phyloP scores from a whole-genome alignment of 2,888 invertebrate species.

The Nomada fucata region DNA sequence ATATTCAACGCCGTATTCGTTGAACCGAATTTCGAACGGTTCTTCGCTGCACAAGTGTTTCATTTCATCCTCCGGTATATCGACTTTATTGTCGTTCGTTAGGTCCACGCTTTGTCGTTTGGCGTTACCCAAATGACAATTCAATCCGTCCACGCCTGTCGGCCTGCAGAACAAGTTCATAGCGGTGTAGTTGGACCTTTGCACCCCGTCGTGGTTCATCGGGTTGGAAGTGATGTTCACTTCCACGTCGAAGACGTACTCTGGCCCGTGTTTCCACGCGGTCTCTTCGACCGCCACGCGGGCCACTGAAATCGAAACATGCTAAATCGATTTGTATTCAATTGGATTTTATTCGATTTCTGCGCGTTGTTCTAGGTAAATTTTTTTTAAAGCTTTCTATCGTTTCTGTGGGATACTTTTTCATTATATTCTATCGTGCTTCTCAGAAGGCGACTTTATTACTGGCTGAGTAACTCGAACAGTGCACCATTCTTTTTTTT shows the following conservation, averaged over 20 bases:
- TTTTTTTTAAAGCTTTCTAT: too few relatives aligned
- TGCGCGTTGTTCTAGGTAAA: too few relatives aligned
- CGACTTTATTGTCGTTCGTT: slow-evolving; percentile 47
- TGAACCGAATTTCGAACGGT: slow-evolving; percentile 62
- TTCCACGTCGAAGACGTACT: slow-evolving; percentile 73
- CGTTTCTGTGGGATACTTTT: too few relatives aligned
- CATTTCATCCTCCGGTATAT: slow-evolving; percentile 13
- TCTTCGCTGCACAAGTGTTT: slow-evolving; percentile 10
- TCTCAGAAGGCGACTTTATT: too few relatives aligned
- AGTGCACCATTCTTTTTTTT: too few relatives aligned
- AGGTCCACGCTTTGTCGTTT: slow-evolving; percentile 59
- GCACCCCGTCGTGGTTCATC: slow-evolving; percentile 52
- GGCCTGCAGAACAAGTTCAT: slow-evolving; percentile 60
- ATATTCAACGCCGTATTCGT: slow-evolving; percentile 54
- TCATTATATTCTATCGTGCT: too few relatives aligned
- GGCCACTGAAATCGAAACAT: slow-evolving; percentile 41
- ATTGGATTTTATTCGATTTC: not conserved
- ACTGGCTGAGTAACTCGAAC: too few relatives aligned
- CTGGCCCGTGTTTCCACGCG: slow-evolving; percentile 74
- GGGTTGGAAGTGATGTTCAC: slow-evolving; percentile 71
- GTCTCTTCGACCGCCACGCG: slow-evolving; percentile 55
- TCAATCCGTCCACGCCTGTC: slow-evolving; percentile 36
- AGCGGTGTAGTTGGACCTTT: slow-evolving; percentile 50
- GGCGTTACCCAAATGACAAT: slow-evolving; percentile 58
- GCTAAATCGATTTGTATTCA: not conserved